Conservation (phyloP, 2,888 invertebrate genomes). For the Tetramorium bicarinatum region DNA sequence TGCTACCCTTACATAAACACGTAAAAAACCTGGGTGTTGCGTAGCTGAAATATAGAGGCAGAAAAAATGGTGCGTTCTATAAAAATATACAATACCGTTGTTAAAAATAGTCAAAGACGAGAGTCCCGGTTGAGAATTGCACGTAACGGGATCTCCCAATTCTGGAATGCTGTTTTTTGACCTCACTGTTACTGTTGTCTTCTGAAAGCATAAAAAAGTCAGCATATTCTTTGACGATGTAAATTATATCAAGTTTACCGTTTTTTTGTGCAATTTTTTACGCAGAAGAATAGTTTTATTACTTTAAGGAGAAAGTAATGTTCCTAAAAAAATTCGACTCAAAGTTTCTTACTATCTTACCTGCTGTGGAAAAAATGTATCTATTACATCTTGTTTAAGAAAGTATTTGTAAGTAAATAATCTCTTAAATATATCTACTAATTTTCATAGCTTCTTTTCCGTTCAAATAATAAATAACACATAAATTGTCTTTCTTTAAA, state of each 20-base stretch:
- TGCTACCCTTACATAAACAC: conserved; percentile 68
- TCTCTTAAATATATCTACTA: background rate
- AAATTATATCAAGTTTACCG: conserved; percentile 69
- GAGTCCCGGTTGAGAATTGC: conserved; percentile 70
- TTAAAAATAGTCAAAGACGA: conserved; percentile 83
- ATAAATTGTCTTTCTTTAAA: background rate
- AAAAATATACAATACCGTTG: conserved; percentile 85
- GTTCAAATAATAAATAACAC: background rate
- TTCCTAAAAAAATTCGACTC: background rate
- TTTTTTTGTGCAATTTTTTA: background rate
- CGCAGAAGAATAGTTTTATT: background rate
- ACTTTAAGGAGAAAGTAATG: background rate
- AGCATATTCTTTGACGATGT: conserved; percentile 51
- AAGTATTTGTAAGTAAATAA: too few relatives aligned
- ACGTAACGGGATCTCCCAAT: conserved; percentile 81
- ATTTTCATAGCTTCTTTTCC: background rate
- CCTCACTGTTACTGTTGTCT: conserved; percentile 68
- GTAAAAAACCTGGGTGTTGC: conserved; percentile 64
- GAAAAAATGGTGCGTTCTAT: conserved; percentile 70
- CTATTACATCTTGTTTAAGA: background rate
- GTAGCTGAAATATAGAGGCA: conserved; percentile 59
- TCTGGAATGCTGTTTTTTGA: conserved; percentile 81
- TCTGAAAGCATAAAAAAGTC: conserved; percentile 80
- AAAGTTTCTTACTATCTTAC: background rate
- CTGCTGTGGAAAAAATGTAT: background rate